Evolutionary conservation across 2,888 invertebrate genomes (phyloP).

Genomic region (Molorchus minor): DNA sequence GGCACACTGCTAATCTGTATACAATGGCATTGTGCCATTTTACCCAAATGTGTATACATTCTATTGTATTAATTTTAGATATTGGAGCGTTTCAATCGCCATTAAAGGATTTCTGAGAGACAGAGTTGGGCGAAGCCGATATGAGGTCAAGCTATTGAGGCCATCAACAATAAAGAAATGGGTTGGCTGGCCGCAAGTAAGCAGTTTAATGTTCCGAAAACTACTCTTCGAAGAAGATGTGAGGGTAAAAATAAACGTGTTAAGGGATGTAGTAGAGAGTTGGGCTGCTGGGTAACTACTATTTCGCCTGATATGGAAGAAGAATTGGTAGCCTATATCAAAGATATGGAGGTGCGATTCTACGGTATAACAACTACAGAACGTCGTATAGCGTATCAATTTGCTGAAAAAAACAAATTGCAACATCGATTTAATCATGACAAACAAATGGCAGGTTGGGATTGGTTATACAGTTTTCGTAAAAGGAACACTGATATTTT

Average conservation of each 20-base stretch:
- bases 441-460: conserved; percentile 1
- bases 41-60: conserved; percentile 1
- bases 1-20: conserved; percentile 4
- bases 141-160: conserved; percentile 8
- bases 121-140: conserved; percentile 7
- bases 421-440: conserved; percentile 6
- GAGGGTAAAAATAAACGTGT: conserved; percentile 6
- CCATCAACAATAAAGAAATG: conserved; percentile 7
- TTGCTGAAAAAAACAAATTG: too few species aligned
- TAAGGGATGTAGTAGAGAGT: conserved; percentile 8
- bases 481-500: too few species aligned
- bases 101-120: conserved; percentile 1
- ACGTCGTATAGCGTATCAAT: conserved; percentile 10
- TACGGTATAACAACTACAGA: conserved; percentile 11
- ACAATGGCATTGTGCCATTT: conserved; percentile 14
- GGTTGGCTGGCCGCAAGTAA: not conserved
- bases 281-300: conserved; percentile 7
- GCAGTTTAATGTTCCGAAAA: conserved; percentile 11
- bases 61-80: not conserved
- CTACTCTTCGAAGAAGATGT: conserved; percentile 13
- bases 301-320: conserved; percentile 4
- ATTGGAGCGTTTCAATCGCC: not conserved
- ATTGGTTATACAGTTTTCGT: not conserved
- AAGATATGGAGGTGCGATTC: conserved; percentile 12
- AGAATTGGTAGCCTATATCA: conserved; percentile 4